Evolutionary conservation across 2,797 vertebrate genomes (phyloP).

Genomic region (Rhynchonycteris naso): DNA sequence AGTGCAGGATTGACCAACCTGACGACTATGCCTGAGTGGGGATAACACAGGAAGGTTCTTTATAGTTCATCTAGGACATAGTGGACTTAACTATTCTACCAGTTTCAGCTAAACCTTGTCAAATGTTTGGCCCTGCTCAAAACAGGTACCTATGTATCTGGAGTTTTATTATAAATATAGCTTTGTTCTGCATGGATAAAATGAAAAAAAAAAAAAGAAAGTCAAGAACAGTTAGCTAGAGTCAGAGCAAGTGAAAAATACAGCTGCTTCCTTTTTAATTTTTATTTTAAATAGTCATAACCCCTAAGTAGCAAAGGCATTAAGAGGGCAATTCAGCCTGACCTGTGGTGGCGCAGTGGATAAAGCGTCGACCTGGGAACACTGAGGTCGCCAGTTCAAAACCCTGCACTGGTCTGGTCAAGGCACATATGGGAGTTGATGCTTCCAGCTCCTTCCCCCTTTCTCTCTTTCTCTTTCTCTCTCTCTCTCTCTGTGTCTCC

Average conservation of each 20-base stretch:
- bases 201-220: slow-evolving; percentile 79
- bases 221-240: slow-evolving; percentile 59
- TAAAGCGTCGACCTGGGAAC: too few relatives aligned
- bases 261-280: slow-evolving; percentile 74
- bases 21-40: not conserved
- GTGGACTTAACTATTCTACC: not conserved
- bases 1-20: not conserved
- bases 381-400: too few relatives aligned
- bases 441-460: too few relatives aligned
- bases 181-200: slow-evolving; percentile 77
- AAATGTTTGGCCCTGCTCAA: slow-evolving; percentile 35
- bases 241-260: slow-evolving; percentile 70
- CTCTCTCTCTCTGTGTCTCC: too few relatives aligned
- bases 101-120: not conserved
- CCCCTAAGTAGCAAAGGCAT: slow-evolving; percentile 50
- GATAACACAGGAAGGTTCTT: not conserved
- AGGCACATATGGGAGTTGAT: too few relatives aligned
- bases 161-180: slow-evolving; percentile 64
- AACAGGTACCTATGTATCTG: slow-evolving; percentile 56
- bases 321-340: slow-evolving; percentile 46
- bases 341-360: too few relatives aligned
- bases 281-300: slow-evolving; percentile 59
- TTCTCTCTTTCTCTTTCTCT: too few relatives aligned
- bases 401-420: too few relatives aligned
- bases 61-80: not conserved